Percentiles rank a stretch among this genome's conserved stretches.
Conservation (phyloP, 2,888 invertebrate species). For the Trachelus troglodyta region DNA sequence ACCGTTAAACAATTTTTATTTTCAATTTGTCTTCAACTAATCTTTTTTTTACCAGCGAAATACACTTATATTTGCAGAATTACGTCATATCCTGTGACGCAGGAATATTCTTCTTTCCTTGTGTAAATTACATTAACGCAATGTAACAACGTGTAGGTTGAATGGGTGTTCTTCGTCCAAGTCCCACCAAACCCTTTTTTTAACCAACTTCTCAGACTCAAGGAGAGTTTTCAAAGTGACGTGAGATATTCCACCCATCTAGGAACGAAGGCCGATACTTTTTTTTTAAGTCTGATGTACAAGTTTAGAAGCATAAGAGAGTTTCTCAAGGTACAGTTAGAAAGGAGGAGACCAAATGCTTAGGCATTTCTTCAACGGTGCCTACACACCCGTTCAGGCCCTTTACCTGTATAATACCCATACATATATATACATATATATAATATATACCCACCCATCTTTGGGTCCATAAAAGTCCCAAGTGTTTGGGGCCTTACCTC, state of each 20-base stretch:
- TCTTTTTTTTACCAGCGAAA: too few species aligned
- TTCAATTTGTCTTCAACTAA: too few species aligned
- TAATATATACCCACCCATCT: too few species aligned
- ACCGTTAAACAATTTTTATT: too few species aligned
- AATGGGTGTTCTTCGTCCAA: not conserved
- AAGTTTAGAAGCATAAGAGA: not conserved
- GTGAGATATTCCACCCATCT: constrained; percentile 1
- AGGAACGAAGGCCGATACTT: not conserved
- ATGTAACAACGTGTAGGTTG: not conserved
- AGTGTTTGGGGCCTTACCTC: too few species aligned
- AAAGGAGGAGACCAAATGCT: not conserved
- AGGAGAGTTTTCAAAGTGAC: not conserved
- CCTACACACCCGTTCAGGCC: not conserved
- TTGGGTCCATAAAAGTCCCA: too few species aligned
- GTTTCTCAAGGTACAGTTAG: not conserved
- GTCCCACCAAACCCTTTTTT: not conserved
- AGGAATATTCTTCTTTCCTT: too few species aligned
- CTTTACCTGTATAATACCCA: too few species aligned
- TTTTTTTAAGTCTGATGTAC: not conserved
- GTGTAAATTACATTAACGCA: not conserved
- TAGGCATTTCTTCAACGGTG: not conserved
- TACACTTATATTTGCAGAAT: too few species aligned
- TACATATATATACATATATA: too few species aligned
- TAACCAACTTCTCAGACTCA: not conserved
- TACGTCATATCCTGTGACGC: too few species aligned